phyloP scores from a whole-genome alignment of 2,888 invertebrate species.

The Stenotaenia linearis region DNA sequence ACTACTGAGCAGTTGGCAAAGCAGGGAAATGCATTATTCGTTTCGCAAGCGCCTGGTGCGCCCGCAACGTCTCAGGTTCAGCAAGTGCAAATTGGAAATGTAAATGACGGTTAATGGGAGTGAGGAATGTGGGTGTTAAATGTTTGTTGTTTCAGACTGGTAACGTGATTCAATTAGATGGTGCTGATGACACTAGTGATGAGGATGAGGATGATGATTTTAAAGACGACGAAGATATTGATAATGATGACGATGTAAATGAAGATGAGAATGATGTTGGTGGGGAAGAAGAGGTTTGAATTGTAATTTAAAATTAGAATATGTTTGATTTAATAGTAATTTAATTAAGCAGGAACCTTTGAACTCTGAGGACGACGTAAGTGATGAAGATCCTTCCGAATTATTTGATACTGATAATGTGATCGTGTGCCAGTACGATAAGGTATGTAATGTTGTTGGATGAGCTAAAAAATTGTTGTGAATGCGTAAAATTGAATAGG shows the following conservation, averaged over 20 bases:
- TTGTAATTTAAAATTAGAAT: slow-evolving; percentile 22
- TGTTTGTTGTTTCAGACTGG: slow-evolving; percentile 22
- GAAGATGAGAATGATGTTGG: slow-evolving; percentile 64
- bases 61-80: slow-evolving; percentile 28
- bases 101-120: neutral
- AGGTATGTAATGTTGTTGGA: too few relatives aligned
- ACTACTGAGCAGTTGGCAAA: slow-evolving; percentile 36
- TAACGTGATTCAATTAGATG: slow-evolving; percentile 47
- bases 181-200: slow-evolving; percentile 52
- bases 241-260: slow-evolving; percentile 70
- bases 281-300: slow-evolving; percentile 40
- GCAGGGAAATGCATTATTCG: slow-evolving; percentile 34
- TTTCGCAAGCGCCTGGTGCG: slow-evolving; percentile 30
- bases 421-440: slow-evolving; percentile 99
- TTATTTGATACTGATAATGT: slow-evolving; percentile 99
- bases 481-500: too few relatives aligned
- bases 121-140: neutral
- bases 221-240: slow-evolving; percentile 58
- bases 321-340: slow-evolving; percentile 37
- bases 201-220: slow-evolving; percentile 72
- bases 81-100: slow-evolving; percentile 27
- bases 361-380: slow-evolving; percentile 95
- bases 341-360: slow-evolving; percentile 67
- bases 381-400: slow-evolving; percentile 77
- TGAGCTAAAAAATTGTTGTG: too few relatives aligned